A percentile compares a stretch with the other conserved stretches of the same genome.
Evolutionary conservation across 2,113 vertebrate species (phyloP).

Genomic region (Notarius quadriscutis): DNA sequence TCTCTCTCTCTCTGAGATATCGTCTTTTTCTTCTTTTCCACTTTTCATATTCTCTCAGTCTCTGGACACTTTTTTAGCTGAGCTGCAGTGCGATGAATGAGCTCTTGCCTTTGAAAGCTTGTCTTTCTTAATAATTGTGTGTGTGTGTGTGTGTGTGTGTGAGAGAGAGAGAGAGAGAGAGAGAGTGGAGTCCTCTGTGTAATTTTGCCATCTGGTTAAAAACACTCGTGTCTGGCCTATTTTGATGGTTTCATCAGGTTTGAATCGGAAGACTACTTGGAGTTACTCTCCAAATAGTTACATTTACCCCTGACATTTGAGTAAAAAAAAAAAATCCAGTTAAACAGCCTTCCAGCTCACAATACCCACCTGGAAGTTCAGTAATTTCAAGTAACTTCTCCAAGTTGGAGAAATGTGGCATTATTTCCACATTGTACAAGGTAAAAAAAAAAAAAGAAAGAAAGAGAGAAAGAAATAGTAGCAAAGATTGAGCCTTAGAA

Average conservation of each 20-base stretch:
- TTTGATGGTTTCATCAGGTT: background rate
- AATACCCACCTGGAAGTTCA: background rate
- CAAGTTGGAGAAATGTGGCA: background rate
- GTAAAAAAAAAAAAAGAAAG: too few species aligned
- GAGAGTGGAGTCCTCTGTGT: too few species aligned
- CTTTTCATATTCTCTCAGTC: too few species aligned
- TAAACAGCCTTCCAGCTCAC: background rate
- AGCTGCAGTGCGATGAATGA: background rate
- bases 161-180: background rate
- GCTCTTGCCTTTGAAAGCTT: background rate
- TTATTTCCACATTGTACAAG: background rate
- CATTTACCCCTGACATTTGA: background rate
- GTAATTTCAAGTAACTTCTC: background rate
- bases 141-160: too few species aligned
- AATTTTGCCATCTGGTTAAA: background rate
- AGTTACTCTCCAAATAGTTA: too few species aligned
- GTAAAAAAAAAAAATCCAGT: background rate
- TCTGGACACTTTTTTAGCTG: background rate
- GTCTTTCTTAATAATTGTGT: background rate
- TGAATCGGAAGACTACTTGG: background rate
- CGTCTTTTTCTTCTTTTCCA: background rate
- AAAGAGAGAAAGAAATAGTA: too few species aligned
- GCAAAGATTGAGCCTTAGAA: too few species aligned
- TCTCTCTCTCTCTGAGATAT: background rate
- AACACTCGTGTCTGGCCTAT: background rate